Base-by-base conservation (phyloP, 2,113 vertebrate species). In the Syngnathus scovelli region DNA sequence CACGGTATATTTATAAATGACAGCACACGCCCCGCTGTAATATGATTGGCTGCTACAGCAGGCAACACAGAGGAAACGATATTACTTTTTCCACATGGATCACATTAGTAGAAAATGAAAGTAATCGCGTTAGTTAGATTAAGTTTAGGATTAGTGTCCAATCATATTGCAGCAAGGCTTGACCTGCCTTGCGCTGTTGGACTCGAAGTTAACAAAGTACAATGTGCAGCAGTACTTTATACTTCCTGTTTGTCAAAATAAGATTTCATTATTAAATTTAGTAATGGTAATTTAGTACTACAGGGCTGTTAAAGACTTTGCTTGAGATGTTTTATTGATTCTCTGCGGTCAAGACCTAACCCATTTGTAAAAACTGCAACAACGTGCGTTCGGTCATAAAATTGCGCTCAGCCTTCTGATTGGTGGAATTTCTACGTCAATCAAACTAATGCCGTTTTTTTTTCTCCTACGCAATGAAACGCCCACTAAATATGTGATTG, bases 401-500 rank as follows among this genome's bases (percentile, higher is more conserved):
- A 58, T 33, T 18, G 73, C 71, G 77, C 78, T 80, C 77, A 51
- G 9, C 13, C 1, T 33, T 77, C 18, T 65, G 1, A 90, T 88
- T 90, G 83, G 89, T 46, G 15, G 1, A 55, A 0, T 2, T 0
- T 0, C 0, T 8, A 54, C 37, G 76, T 83, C 86, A 71, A 71
- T 88, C 68, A 70, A 66, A 55, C 0, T 1, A 2, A 23, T 10
- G 8, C 0, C 1, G 1, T 2, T 9, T 43, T 2, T 9, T 43
- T 23, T 61, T 52, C 5, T 68, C 21, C 54, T 0, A 12, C 13
- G 33, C 12, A 37, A 27, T 0, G n/a, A 44, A n/a, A 68, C 75
- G 61, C 79, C 83, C 6, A 49, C 36, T 5, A 1, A 11, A 2
- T 0, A 3, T 64, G 6, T 69, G 74, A 91, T 90, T 89, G 89